Conservation (phyloP, 2,797 vertebrate species). For the Luscinia luscinia region DNA sequence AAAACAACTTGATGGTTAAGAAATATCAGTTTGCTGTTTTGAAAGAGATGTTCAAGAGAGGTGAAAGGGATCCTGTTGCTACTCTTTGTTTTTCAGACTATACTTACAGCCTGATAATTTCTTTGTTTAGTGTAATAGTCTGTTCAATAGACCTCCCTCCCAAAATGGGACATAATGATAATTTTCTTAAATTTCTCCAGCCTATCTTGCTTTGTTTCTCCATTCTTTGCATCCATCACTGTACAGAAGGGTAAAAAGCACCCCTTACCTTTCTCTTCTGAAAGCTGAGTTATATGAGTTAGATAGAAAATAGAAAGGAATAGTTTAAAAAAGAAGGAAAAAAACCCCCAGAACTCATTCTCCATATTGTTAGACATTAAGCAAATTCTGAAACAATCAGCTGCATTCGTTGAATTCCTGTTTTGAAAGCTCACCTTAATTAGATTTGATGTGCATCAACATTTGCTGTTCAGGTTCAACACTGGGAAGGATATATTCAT, state of each 20-base stretch:
- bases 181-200: not conserved
- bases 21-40: not conserved
- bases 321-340: not conserved
- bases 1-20: not conserved
- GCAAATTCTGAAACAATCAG: not conserved
- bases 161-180: not conserved
- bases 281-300: not conserved
- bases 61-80: not conserved
- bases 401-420: not conserved
- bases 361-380: not conserved
- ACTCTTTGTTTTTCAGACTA: not conserved
- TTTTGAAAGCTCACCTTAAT: not conserved
- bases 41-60: not conserved
- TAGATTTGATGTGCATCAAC: accelerated
- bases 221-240: not conserved
- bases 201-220: not conserved
- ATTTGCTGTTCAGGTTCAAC: not conserved
- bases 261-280: not conserved
- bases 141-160: not conserved
- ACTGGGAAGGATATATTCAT: not conserved
- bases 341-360: not conserved
- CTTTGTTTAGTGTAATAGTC: not conserved
- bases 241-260: not conserved
- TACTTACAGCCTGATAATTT: not conserved
- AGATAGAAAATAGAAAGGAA: not conserved